Conservation (phyloP, 2,888 invertebrate genomes). For the Adela reaumurella region DNA sequence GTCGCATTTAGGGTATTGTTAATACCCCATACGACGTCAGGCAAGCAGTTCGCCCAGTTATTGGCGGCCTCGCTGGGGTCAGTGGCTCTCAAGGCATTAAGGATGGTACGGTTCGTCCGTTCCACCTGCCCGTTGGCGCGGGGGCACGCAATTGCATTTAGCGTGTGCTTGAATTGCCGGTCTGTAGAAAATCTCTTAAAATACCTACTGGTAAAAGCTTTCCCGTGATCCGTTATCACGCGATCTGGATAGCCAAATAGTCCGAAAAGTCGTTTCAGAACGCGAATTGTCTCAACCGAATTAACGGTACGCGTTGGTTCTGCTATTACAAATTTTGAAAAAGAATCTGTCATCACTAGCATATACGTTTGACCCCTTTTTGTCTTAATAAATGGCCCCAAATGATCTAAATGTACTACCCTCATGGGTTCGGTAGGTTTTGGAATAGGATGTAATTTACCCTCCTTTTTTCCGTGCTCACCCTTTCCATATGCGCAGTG, state of each 20-base stretch:
- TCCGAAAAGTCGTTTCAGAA: constrained; percentile 6
- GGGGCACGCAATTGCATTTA: no score
- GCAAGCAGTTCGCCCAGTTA: background rate
- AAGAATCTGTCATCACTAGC: constrained; percentile 7
- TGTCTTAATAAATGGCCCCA: constrained; percentile 10
- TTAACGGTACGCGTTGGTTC: constrained; percentile 1
- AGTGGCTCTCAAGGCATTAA: constrained; percentile 3
- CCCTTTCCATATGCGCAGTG: constrained; percentile 20
- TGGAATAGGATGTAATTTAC: no score
- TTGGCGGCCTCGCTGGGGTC: no score
- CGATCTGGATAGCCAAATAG: constrained; percentile 9
- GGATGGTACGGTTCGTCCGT: constrained; percentile 5
- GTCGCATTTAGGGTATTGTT: background rate
- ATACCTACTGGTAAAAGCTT: no score
- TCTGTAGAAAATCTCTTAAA: constrained; percentile 6
- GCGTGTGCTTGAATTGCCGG: constrained; percentile 3
- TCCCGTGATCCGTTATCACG: no score
- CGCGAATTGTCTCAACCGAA: constrained; percentile 4
- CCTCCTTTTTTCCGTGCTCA: constrained; percentile 9
- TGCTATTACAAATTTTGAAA: constrained; percentile 8
- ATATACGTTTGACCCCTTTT: constrained; percentile 7
- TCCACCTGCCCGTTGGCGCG: constrained; percentile 8
- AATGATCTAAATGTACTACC: constrained; percentile 12
- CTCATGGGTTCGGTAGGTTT: no score
- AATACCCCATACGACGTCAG: constrained; percentile 1